These are phyloP conservation scores for Papilio machaon DNA, from an alignment of 1,140 invertebrate species.

Conservation along the genomic window DNA sequence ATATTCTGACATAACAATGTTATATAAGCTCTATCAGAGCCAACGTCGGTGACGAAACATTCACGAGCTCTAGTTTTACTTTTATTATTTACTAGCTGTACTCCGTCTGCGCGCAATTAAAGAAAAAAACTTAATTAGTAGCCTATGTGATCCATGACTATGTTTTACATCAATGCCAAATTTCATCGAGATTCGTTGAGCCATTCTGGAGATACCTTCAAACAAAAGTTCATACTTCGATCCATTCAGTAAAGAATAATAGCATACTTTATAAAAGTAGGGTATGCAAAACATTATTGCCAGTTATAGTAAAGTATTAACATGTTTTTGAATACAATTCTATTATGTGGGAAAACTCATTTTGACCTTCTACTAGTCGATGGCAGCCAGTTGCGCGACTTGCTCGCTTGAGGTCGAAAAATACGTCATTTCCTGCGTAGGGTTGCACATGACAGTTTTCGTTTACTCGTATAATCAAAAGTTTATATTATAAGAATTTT, in stretches of 20 bases:
- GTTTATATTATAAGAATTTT: not conserved
- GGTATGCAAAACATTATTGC: no score
- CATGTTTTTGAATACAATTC: slow-evolving; percentile 23
- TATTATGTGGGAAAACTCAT: slow-evolving; percentile 43
- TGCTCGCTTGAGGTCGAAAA: slow-evolving; percentile 45
- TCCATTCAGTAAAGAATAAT: not conserved
- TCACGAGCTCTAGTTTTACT: not conserved
- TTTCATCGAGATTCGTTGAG: no score
- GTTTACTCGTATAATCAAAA: not conserved
- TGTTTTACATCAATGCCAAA: no score
- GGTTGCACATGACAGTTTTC: slow-evolving; percentile 6
- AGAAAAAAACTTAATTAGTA: no score
- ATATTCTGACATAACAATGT: slow-evolving; percentile 30
- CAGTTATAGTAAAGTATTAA: not conserved
- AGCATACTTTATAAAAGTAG: not conserved
- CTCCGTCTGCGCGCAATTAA: no score
- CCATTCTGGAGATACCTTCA: no score
- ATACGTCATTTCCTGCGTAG: slow-evolving; percentile 48
- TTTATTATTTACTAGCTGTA: not conserved
- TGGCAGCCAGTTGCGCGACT: slow-evolving; percentile 28
- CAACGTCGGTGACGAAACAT: not conserved
- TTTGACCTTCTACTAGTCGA: slow-evolving; percentile 44
- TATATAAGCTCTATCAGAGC: not conserved
- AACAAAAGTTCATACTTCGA: no score
- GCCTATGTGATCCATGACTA: no score